Conservation (phyloP, 1,140 invertebrate species). For the Cherax quadricarinatus region DNA sequence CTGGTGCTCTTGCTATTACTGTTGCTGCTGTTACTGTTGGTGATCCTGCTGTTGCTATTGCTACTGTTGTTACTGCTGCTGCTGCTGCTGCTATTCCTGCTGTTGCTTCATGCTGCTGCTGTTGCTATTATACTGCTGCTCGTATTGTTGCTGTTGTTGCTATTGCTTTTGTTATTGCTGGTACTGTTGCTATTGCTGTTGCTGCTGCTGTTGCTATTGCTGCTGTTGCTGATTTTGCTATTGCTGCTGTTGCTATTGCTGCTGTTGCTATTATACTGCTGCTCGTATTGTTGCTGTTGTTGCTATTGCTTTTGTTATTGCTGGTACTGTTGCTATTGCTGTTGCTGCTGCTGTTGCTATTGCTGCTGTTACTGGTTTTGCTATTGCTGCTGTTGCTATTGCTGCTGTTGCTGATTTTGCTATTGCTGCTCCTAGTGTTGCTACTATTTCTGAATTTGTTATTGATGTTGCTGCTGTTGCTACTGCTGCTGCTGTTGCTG, state of each 20-base stretch:
- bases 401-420: not conserved
- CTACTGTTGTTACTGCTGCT: too few species aligned
- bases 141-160: not conserved
- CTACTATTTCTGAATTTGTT: not conserved
- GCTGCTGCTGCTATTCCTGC: too few species aligned
- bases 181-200: not conserved
- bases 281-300: too few species aligned
- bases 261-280: too few species aligned
- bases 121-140: not conserved
- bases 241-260: too few species aligned
- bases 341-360: not conserved
- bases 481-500: not conserved
- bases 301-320: not conserved
- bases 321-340: not conserved
- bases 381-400: not conserved
- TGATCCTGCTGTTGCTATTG: too few species aligned
- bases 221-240: not conserved
- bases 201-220: not conserved
- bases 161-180: not conserved
- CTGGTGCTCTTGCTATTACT: too few species aligned
- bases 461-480: too few species aligned
- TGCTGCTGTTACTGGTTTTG: not conserved
- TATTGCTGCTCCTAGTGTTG: too few species aligned
- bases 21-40: too few species aligned
- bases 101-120: too few species aligned